A percentile compares a stretch with the other conserved stretches of the same genome.
Evolutionary conservation across 2,113 vertebrate genomes (phyloP).

Genomic region (Cariama cristata): DNA sequence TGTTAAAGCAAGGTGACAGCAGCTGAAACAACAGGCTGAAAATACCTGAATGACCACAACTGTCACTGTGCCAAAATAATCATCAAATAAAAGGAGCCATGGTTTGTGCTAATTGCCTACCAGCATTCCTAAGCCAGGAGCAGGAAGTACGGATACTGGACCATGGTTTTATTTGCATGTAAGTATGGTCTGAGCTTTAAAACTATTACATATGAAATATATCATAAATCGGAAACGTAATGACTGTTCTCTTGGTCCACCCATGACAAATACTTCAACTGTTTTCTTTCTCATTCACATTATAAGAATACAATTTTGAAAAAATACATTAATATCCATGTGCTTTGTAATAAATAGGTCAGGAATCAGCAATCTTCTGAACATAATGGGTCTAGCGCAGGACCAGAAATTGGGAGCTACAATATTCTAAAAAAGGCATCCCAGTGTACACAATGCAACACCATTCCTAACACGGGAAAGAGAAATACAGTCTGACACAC

Average conservation of each 20-base stretch:
- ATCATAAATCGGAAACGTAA: not conserved
- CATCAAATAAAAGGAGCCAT: not conserved
- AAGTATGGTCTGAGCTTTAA: not conserved
- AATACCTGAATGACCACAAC: not conserved
- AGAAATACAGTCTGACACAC: not conserved
- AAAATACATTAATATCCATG: not conserved
- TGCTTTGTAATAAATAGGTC: not conserved
- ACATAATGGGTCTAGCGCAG: not conserved
- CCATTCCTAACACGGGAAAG: not conserved
- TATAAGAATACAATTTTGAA: not conserved
- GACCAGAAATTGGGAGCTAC: not conserved
- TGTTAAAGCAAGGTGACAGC: not conserved
- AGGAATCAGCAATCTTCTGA: not conserved
- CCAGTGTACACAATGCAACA: not conserved
- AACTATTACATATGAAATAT: not conserved
- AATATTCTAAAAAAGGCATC: not conserved
- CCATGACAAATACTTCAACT: not conserved
- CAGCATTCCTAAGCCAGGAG: not conserved
- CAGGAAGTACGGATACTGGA: not conserved
- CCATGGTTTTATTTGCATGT: not conserved
- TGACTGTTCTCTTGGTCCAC: not conserved
- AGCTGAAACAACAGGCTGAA: not conserved
- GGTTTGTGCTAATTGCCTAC: not conserved
- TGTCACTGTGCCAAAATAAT: not conserved
- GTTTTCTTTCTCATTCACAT: not conserved